Conservation (phyloP, 1,140 invertebrate species). For the Drosophila lowei region DNA sequence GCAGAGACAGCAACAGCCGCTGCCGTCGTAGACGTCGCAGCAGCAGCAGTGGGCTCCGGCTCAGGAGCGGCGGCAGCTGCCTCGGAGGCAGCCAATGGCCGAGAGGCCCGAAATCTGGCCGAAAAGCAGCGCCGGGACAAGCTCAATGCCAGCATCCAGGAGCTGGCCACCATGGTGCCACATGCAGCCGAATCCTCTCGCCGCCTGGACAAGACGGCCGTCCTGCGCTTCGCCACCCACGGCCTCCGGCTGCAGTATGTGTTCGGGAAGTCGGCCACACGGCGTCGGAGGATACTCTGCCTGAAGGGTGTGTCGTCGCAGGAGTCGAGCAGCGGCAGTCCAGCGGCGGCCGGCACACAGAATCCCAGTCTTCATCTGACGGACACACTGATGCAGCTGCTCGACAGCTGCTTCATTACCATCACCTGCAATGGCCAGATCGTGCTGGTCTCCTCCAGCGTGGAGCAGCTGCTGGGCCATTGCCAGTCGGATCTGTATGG, state of each 20-base stretch:
- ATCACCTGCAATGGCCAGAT: constrained; percentile 92
- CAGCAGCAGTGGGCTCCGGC: constrained; percentile 18
- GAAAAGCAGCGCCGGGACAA: constrained; percentile 96
- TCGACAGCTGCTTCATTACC: constrained; percentile 90
- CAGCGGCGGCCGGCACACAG: constrained; percentile 10
- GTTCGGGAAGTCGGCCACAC: constrained; percentile 70
- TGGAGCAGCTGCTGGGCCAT: constrained; percentile 92
- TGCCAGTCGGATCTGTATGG: constrained; percentile 94
- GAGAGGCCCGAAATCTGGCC: constrained; percentile 91
- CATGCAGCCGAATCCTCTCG: constrained; percentile 90
- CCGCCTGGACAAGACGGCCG: constrained; percentile 94
- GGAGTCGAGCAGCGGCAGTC: too few species aligned
- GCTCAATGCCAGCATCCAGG: constrained; percentile 92
- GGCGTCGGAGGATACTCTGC: constrained; percentile 36
- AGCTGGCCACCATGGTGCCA: constrained; percentile 92
- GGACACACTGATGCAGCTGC: constrained; percentile 83
- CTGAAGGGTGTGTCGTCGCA: constrained; percentile 25
- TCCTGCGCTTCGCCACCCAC: constrained; percentile 92
- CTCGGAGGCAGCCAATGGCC: constrained; percentile 84
- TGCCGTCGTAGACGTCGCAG: constrained; percentile 16
- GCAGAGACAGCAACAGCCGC: constrained; percentile 42
- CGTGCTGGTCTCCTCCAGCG: constrained; percentile 92
- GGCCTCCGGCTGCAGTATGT: constrained; percentile 85
- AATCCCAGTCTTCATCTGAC: constrained; percentile 64
- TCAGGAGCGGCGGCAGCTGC: constrained; percentile 16